Conservation (phyloP, 2,888 invertebrate genomes). For the Ectemnius cavifrons region DNA sequence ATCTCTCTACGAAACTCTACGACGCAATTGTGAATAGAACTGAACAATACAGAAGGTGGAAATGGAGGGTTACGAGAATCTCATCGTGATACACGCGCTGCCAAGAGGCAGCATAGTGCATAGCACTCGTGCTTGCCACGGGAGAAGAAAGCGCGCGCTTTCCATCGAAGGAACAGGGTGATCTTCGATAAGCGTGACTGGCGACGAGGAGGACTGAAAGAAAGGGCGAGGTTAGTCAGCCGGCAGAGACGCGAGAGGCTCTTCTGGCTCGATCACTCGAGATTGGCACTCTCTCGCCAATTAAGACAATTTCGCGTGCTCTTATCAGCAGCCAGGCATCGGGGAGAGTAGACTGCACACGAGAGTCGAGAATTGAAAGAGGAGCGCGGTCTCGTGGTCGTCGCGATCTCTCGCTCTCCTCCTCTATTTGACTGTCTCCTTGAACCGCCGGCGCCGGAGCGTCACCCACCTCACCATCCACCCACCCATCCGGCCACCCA, state of each 20-base stretch:
- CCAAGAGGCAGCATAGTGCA: not conserved
- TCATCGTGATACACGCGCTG: not conserved
- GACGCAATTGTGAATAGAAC: no score
- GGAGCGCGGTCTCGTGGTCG: conserved; percentile 54
- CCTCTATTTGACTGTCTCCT: conserved; percentile 53
- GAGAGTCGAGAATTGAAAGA: conserved; percentile 62
- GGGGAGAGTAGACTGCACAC: conserved; percentile 46
- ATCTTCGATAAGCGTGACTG: conserved; percentile 43
- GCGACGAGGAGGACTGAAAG: conserved; percentile 21
- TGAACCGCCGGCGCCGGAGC: conserved; percentile 44
- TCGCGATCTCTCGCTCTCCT: conserved; percentile 26
- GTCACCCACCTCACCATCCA: conserved; percentile 1
- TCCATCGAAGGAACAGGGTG: conserved; percentile 49
- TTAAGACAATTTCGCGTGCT: conserved; percentile 71
- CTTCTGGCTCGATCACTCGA: conserved; percentile 59
- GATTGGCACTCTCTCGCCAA: conserved; percentile 67
- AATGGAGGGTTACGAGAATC: not conserved
- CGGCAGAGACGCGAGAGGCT: conserved; percentile 50
- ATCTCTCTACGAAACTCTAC: not conserved
- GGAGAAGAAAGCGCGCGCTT: conserved; percentile 20
- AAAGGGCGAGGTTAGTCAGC: conserved; percentile 39
- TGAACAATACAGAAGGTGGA: not conserved
- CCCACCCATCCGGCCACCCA: conserved; percentile 55
- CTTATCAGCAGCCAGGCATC: conserved; percentile 67
- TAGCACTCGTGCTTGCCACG: not conserved